Evolutionary conservation across 2,113 vertebrate species (phyloP).

Genomic region (Saimiri boliviensis): DNA sequence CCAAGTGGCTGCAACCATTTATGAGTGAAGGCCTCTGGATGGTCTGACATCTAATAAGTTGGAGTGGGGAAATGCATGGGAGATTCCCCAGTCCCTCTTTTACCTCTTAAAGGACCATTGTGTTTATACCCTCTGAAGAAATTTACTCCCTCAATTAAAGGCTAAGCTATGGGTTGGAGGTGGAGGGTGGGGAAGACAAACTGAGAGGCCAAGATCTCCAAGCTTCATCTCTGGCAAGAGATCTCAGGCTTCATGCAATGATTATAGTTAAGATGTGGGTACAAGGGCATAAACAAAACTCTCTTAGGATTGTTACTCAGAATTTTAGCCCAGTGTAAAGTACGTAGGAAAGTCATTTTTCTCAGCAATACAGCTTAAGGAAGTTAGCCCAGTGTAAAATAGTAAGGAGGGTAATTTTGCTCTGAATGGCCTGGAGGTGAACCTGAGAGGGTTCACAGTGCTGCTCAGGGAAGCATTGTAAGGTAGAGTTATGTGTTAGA

Average conservation of each 20-base stretch:
- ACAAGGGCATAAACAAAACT: neutral
- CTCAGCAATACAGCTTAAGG: too few relatives aligned
- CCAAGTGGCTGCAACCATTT: neutral
- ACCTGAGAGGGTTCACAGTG: too few relatives aligned
- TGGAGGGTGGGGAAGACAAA: too few relatives aligned
- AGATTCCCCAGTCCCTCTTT: fast-evolving
- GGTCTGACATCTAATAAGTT: neutral
- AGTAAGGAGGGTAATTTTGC: neutral
- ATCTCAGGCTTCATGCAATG: neutral
- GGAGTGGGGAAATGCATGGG: neutral
- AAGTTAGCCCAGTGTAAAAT: neutral
- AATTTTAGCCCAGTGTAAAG: neutral
- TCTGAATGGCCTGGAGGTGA: neutral
- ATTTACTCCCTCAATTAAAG: neutral
- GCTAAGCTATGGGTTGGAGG: neutral
- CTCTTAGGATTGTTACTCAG: neutral
- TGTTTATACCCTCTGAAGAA: neutral
- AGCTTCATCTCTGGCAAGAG: neutral
- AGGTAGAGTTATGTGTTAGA: neutral
- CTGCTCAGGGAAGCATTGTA: neutral
- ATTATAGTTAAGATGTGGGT: neutral
- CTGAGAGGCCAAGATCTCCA: neutral
- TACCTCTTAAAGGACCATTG: neutral
- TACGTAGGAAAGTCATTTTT: too few relatives aligned
- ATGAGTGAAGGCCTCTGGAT: neutral